phyloP scores from a whole-genome alignment of 2,113 vertebrate genomes.

The Atrichornis clamosus region DNA sequence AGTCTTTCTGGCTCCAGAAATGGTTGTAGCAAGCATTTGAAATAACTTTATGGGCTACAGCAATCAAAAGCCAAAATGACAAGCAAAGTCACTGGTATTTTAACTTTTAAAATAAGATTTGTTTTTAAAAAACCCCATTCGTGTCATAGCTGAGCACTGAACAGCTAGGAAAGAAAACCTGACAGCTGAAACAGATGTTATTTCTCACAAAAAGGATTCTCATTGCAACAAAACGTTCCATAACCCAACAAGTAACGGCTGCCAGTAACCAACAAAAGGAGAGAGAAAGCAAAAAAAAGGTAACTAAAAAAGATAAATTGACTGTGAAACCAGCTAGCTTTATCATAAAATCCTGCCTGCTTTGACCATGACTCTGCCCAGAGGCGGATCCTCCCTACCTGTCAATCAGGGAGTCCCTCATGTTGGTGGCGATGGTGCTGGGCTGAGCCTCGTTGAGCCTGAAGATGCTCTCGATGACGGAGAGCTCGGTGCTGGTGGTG shows the following conservation, averaged over 20 bases:
- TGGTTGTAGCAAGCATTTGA: not conserved
- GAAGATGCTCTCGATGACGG: constrained; percentile 96
- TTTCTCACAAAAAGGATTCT: not conserved
- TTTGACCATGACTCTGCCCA: not conserved
- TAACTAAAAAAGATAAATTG: not conserved
- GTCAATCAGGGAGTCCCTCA: constrained; percentile 96
- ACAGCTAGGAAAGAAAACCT: not conserved
- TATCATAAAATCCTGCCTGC: not conserved
- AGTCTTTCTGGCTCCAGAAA: not conserved
- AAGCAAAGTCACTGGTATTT: not conserved
- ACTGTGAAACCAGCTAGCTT: not conserved
- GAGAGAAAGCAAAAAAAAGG: not conserved
- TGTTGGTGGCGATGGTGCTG: constrained; percentile 90
- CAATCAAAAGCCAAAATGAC: not conserved
- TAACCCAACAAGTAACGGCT: not conserved
- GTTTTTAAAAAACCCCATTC: not conserved
- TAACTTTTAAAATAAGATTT: not conserved
- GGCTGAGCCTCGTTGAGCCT: constrained; percentile 87
- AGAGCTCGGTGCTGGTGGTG: constrained; percentile 96
- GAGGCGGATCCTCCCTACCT: constrained; percentile 75
- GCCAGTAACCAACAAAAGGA: not conserved
- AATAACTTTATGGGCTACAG: not conserved
- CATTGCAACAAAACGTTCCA: not conserved
- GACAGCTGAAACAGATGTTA: not conserved
- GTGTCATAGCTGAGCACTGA: not conserved